Evolutionary conservation across 2,888 invertebrate species (phyloP), one percentile per base, ranked within the genome.

Genomic region (Megastigmus dorsalis): DNA sequence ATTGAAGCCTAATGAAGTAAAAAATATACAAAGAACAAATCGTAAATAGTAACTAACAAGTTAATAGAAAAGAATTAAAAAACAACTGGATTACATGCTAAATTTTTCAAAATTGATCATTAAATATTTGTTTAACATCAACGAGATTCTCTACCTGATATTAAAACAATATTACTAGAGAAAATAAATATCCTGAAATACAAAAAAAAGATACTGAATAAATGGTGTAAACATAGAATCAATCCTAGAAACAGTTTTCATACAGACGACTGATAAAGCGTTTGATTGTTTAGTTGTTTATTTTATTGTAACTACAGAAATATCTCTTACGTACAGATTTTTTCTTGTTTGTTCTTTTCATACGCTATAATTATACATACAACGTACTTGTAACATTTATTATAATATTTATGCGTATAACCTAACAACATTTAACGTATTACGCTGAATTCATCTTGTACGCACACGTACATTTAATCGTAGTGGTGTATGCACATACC

Each of bases 361-460:
- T 59, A 67, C 71, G 55, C 71, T 75, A 80, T 81, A 81, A 80
- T 82, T 81, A 77, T 82, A 84, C 84, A 81, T 82, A 84, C 82
- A 85, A 85, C 82, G 80, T 80, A 82, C 54, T 76, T 73, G 74
- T 83, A 85, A 85, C 85, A 85, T 85, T 84, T 81, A 85, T 85
- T 77, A 77, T 77, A 75, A 55, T 77, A 75, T 81, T 80, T 77
- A 65, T 80, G 80, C 79, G 67, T 79, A 83, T 82, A 82, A 83
- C 81, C 82, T 84, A 85, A 83, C 81, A 85, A 84, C 82, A 83
- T 83, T 82, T 82, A 84, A 85, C 83, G 81, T 80, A 80, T 81
- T 82, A 82, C 79, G 78, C 80, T 77, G 66, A 77, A 72, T 75
- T 77, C 50, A 69, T 74, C 38, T 59, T 66, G 65, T 72, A 77